These are phyloP conservation scores for Enoplosus armatus DNA, from an alignment of 2,797 vertebrate species.

Conservation along the genomic window DNA sequence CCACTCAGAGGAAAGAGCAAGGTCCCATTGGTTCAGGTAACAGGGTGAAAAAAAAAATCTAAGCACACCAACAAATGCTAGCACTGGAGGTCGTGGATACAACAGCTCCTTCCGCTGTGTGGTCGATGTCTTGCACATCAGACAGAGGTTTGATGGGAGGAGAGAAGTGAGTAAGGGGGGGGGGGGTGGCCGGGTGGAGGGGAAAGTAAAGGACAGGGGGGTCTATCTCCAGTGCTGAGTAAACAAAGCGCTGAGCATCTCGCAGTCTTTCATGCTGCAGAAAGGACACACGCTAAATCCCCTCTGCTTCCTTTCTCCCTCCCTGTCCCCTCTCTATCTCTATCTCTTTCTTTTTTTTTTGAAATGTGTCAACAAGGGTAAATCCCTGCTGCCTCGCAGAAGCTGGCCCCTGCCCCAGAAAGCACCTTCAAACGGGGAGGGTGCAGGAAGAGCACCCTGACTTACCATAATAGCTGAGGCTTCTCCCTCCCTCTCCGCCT, in stretches of 20 bases:
- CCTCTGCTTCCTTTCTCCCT: constrained; percentile 52
- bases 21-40: constrained; percentile 59
- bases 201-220: constrained; percentile 17
- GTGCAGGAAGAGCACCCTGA: constrained; percentile 48
- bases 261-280: constrained; percentile 62
- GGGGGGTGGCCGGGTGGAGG: constrained; percentile 22
- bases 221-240: constrained; percentile 48
- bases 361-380: constrained; percentile 70
- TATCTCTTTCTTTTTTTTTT: constrained; percentile 18
- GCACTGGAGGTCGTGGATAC: constrained; percentile 30
- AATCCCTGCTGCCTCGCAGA: constrained; percentile 68
- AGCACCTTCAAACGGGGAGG: constrained; percentile 57
- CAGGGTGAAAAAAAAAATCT: constrained; percentile 30
- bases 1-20: constrained; percentile 52
- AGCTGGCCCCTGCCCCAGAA: constrained; percentile 64
- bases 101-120: constrained; percentile 47
- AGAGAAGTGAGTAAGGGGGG: constrained; percentile 11
- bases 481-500: constrained; percentile 73
- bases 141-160: constrained; percentile 39
- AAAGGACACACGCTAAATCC: constrained; percentile 72
- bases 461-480: constrained; percentile 76
- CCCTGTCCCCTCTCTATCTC: constrained; percentile 31
- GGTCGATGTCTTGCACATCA: constrained; percentile 36
- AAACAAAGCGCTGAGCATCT: constrained; percentile 73
- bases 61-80: constrained; percentile 29